A percentile compares a stretch with the other conserved stretches of the same genome.
phyloP scores from a whole-genome alignment of 2,113 vertebrate genomes.

The Plecotus auritus region DNA sequence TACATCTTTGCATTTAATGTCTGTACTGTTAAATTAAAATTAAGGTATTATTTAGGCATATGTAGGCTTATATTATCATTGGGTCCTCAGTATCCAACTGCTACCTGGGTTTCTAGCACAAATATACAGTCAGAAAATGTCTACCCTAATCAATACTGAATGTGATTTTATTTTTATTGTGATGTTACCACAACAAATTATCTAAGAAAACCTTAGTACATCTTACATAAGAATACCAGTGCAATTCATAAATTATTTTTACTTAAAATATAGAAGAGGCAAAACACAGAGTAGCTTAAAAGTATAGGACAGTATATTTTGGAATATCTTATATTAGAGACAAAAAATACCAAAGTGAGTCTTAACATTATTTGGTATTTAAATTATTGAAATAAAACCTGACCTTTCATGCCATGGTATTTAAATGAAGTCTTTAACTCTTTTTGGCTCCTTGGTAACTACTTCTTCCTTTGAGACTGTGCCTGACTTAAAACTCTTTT shows the following conservation, averaged over 20 bases:
- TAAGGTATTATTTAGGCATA: slow-evolving; percentile 60
- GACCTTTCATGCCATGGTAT: background rate
- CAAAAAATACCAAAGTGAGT: background rate
- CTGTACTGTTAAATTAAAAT: slow-evolving; percentile 73
- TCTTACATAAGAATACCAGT: background rate
- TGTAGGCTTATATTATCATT: slow-evolving; percentile 49
- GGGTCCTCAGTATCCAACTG: background rate
- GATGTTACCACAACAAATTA: background rate
- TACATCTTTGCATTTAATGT: slow-evolving; percentile 68
- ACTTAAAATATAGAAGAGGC: background rate
- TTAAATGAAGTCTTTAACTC: background rate
- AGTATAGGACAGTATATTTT: background rate
- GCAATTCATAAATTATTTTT: background rate
- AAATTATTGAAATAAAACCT: slow-evolving; percentile 18
- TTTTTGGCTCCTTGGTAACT: background rate
- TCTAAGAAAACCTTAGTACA: background rate
- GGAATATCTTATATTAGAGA: background rate
- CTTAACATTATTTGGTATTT: slow-evolving; percentile 43
- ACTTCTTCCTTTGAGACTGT: background rate
- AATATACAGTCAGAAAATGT: background rate
- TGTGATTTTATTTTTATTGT: slow-evolving; percentile 36
- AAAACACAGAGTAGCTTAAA: background rate
- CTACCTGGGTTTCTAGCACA: background rate
- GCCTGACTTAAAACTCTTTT: background rate
- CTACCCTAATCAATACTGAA: background rate